Base-by-base conservation (phyloP, 2,888 invertebrate genomes). In the Napeogenes sylphis region DNA sequence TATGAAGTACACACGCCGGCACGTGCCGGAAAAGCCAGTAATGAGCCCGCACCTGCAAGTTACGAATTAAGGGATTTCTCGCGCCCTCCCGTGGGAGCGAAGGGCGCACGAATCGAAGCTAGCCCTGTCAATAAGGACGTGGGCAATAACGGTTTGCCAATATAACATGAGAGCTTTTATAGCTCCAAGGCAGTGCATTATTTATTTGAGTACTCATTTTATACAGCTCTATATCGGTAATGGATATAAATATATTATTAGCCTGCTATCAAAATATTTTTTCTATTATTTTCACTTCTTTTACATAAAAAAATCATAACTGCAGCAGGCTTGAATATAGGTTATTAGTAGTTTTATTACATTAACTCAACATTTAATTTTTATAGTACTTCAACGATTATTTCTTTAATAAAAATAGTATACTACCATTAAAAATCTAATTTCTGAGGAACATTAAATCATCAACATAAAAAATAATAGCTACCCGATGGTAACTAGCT, bases 71-170 rank as follows among this genome's bases (percentile, higher is more conserved):
- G 84, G 89, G 90, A 90, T 90, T 88, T 90, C 85, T 89, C 87
- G 87, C 90, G 86, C 90, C 90, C 89, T 88, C 90, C 86, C 90
- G 89, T 90, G 90, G 88, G 90, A 90, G 72, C 81, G 79, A 75
- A 80, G 81, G 78, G 78, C 72, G 69, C 70, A 64, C 72, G 76
- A 65, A 76, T 78, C 76, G 77, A 78, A 83, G 84, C 87, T 87
- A 86, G 76, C 77, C 82, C 79, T 77, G 85, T 85, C 87, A 86
- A 89, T 89, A 88, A 71, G 69, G 67, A 72, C 77, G 70, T 76
- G 71, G 76, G 81, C 77, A 85, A 86, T 87, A 85, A 80, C 74
- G 76, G 79, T 75, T 66, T 77, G 74, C 78, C 80, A 79, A 83
- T 71, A 69, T 67, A 60, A 62, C 67, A 68, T 35, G 63, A 59